Conservation (phyloP, 2,797 vertebrate genomes). For the Lepus townsendii region DNA sequence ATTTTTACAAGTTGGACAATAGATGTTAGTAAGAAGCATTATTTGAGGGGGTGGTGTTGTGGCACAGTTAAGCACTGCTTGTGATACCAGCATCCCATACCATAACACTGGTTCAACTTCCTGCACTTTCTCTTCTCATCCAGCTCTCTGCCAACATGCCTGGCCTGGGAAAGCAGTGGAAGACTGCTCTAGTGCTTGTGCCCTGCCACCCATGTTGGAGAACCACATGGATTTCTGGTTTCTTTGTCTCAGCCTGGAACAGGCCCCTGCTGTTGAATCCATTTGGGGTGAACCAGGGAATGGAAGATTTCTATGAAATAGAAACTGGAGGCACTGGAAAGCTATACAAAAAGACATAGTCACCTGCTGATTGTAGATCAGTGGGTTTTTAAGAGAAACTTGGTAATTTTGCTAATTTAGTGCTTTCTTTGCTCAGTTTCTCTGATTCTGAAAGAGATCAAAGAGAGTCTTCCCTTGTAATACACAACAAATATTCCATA, state of each 20-base stretch:
- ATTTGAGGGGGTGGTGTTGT: background rate
- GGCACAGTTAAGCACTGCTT: no score
- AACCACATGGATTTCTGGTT: no score
- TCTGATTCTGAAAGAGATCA: background rate
- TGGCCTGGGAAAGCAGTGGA: no score
- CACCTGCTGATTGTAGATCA: background rate
- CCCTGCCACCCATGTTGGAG: no score
- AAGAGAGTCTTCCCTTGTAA: background rate
- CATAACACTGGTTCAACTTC: no score
- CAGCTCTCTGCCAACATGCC: no score
- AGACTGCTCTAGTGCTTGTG: no score
- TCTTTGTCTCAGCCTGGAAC: no score
- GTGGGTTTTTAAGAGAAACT: background rate
- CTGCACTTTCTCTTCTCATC: no score
- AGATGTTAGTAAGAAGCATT: conserved; percentile 22
- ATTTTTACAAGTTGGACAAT: background rate
- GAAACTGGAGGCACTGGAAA: conserved; percentile 4
- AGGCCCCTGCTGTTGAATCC: no score
- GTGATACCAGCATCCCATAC: no score
- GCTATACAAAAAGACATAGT: background rate
- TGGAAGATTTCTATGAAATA: background rate
- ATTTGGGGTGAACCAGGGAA: no score
- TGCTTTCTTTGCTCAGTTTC: background rate
- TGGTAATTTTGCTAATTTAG: background rate
- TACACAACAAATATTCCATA: background rate